Percentiles rank a stretch among this genome's conserved stretches.
Evolutionary conservation across 2,888 invertebrate species (phyloP).

Genomic region (Drosophila algonquin): DNA sequence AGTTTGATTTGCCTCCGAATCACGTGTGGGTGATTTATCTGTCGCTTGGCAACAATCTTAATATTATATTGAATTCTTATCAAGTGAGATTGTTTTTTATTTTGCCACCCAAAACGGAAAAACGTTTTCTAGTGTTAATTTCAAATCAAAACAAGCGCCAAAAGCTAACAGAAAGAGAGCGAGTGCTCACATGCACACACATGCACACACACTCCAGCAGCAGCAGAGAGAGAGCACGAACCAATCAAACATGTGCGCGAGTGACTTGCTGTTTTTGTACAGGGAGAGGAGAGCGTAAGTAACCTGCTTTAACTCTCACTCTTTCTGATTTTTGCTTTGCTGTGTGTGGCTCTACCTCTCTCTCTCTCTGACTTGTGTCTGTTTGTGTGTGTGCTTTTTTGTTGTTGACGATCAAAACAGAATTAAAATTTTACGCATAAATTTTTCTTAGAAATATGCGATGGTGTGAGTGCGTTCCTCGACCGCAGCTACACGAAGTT

Average conservation of each 20-base stretch:
- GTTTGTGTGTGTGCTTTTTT: conserved; percentile 51
- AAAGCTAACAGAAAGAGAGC: conserved; percentile 55
- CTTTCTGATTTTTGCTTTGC: conserved; percentile 9
- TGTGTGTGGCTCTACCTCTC: conserved; percentile 16
- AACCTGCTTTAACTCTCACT: no score
- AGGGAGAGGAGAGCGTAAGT: conserved; percentile 7
- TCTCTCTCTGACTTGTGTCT: conserved; percentile 3
- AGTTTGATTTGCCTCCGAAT: background rate
- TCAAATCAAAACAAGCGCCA: conserved; percentile 56
- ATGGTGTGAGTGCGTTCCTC: conserved; percentile 53
- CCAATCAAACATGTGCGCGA: conserved; percentile 66
- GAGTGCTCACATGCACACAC: conserved; percentile 12
- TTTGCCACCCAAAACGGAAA: conserved; percentile 15
- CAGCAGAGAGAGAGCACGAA: conserved; percentile 4
- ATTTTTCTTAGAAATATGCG: conserved; percentile 72
- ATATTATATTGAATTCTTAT: conserved; percentile 23
- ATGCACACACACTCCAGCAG: conserved; percentile 18
- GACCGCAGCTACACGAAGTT: conserved; percentile 38
- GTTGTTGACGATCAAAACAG: conserved; percentile 79
- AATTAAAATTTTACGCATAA: conserved; percentile 80
- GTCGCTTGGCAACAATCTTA: background rate
- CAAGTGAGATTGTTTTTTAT: conserved; percentile 13
- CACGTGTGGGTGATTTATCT: background rate
- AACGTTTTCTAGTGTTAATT: conserved; percentile 57
- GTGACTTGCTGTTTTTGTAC: conserved; percentile 70